These are phyloP conservation scores for Grus americana DNA, from an alignment of 2,113 vertebrate species.

Conservation along the genomic window DNA sequence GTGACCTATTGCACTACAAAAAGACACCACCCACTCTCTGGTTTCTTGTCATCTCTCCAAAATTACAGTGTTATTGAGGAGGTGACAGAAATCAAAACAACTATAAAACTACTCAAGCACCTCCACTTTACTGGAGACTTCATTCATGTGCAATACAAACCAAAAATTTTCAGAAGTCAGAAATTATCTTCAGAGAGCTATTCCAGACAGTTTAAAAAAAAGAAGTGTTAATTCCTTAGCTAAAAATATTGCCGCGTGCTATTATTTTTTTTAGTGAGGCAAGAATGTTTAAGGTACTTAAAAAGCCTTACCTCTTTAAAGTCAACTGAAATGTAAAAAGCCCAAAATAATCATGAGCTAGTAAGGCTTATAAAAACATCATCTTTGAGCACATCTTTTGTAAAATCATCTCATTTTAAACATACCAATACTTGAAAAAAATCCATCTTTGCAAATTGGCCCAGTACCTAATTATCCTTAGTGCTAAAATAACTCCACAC, in stretches of 20 bases:
- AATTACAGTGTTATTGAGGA: background rate
- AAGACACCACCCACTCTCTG: background rate
- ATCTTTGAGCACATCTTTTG: background rate
- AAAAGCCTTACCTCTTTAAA: background rate
- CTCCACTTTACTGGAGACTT: background rate
- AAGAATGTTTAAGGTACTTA: background rate
- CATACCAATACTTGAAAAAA: background rate
- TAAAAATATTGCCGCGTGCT: background rate
- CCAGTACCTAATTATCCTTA: background rate
- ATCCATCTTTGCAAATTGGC: background rate
- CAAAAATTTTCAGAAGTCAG: background rate
- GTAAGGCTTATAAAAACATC: background rate
- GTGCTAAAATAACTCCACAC: background rate
- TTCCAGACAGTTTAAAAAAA: background rate
- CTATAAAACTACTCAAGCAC: background rate
- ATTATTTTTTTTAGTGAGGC: background rate
- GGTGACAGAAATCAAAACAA: background rate
- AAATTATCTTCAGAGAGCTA: background rate
- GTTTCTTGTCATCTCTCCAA: background rate
- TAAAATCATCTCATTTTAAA: background rate
- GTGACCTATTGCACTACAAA: background rate
- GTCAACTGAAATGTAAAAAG: background rate
- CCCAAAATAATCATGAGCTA: background rate
- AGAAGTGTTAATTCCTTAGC: background rate
- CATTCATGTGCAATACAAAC: background rate